phyloP scores from a whole-genome alignment of 35 echinoderm and acorn worm species.

The Lytechinus variegatus region DNA sequence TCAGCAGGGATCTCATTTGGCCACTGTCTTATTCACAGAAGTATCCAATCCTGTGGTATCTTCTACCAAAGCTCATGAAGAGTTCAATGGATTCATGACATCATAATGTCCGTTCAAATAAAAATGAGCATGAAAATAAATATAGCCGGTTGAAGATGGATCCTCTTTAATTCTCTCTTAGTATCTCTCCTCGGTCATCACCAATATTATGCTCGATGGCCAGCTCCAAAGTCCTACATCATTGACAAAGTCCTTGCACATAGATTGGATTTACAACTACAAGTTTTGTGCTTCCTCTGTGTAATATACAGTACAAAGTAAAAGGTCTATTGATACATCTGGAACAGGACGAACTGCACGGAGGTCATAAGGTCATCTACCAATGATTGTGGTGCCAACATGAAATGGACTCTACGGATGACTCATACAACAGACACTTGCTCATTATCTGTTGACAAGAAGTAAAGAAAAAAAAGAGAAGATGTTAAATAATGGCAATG shows the following conservation, averaged over 20 bases:
- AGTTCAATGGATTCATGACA: not conserved
- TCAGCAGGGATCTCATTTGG: not conserved
- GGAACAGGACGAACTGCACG: not conserved
- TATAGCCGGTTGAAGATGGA: not conserved
- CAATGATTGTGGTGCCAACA: not conserved
- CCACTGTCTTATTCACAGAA: not conserved
- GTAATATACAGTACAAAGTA: not conserved
- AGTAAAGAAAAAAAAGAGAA: not conserved
- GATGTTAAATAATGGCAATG: not conserved
- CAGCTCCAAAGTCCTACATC: not conserved
- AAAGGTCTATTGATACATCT: not conserved
- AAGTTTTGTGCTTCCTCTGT: not conserved
- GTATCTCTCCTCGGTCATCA: not conserved
- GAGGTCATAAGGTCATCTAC: conserved; percentile 17
- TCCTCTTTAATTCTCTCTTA: not conserved
- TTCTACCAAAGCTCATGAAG: not conserved
- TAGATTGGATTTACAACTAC: not conserved
- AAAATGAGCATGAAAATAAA: not conserved
- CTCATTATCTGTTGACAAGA: not conserved
- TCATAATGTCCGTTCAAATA: not conserved
- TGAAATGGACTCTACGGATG: not conserved
- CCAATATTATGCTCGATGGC: not conserved
- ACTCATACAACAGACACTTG: not conserved
- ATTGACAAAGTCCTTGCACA: not conserved
- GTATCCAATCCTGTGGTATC: not conserved